Evolutionary conservation across 2,888 invertebrate species (phyloP).

Genomic region (Dexiosoma caninum): DNA sequence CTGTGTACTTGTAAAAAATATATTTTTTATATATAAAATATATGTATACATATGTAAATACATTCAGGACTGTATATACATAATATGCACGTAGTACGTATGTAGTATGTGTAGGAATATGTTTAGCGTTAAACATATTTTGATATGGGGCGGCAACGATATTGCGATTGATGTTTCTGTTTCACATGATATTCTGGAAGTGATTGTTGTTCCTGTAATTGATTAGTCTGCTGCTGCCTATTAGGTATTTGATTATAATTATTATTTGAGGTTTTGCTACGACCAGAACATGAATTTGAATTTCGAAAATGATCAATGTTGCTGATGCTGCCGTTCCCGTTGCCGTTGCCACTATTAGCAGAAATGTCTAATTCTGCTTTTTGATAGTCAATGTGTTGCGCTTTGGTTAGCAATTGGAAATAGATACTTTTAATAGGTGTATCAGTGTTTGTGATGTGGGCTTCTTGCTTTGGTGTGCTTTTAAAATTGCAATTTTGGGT

Average conservation of each 20-base stretch:
- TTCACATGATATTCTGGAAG: slow-evolving; percentile 16
- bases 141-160: slow-evolving; percentile 58
- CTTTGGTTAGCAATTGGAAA: slow-evolving; percentile 60
- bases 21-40: not conserved
- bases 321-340: too few relatives aligned
- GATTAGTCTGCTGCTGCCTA: not conserved
- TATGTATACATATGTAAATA: too few relatives aligned
- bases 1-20: not conserved
- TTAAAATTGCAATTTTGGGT: slow-evolving; percentile 22
- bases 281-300: slow-evolving; percentile 33
- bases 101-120: too few relatives aligned
- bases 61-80: too few relatives aligned
- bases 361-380: slow-evolving; percentile 55
- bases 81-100: too few relatives aligned
- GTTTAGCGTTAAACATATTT: slow-evolving; percentile 59
- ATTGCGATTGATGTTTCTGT: slow-evolving; percentile 45
- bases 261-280: slow-evolving; percentile 28
- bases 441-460: not conserved
- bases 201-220: slow-evolving; percentile 33
- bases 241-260: not conserved
- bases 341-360: slow-evolving; percentile 40
- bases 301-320: slow-evolving; percentile 41
- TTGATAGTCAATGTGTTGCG: slow-evolving; percentile 53
- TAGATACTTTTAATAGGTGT: slow-evolving; percentile 60
- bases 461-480: slow-evolving; percentile 19